Conservation (phyloP, 2,888 invertebrate species). For the Gandaritis pyraliata region DNA sequence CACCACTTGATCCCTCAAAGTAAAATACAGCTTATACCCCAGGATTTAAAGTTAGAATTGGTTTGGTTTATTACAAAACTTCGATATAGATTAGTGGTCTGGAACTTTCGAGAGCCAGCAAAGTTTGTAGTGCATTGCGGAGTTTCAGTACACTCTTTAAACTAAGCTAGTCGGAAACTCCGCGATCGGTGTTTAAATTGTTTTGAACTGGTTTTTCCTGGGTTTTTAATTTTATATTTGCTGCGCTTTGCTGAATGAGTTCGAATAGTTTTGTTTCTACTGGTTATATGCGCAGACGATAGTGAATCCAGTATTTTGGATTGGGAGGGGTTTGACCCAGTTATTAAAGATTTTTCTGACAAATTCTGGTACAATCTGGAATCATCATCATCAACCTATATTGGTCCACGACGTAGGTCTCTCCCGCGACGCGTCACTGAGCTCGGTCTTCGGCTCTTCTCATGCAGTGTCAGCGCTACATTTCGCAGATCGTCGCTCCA, state of each 20-base stretch:
- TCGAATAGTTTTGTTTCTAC: background rate
- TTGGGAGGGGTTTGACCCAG: too few relatives aligned
- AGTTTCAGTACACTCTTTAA: constrained; percentile 60
- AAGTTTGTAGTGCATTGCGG: constrained; percentile 62
- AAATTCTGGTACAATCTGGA: too few relatives aligned
- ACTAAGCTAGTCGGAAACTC: constrained; percentile 64
- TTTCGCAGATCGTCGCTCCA: too few relatives aligned
- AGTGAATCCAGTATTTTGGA: too few relatives aligned
- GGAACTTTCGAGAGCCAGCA: constrained; percentile 49
- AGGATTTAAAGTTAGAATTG: constrained; percentile 58
- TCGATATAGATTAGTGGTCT: constrained; percentile 67
- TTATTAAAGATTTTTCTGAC: too few relatives aligned
- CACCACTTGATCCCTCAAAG: constrained; percentile 26
- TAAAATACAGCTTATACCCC: constrained; percentile 48
- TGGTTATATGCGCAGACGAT: too few relatives aligned
- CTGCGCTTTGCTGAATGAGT: constrained; percentile 7
- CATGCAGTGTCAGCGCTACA: too few relatives aligned
- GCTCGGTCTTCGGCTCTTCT: too few relatives aligned
- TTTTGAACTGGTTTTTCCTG: constrained; percentile 39
- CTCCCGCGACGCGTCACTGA: too few relatives aligned
- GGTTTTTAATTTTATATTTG: constrained; percentile 25
- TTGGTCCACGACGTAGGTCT: too few relatives aligned
- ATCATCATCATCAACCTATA: too few relatives aligned
- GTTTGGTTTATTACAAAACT: constrained; percentile 58
- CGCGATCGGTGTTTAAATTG: constrained; percentile 56